Base-by-base conservation (phyloP, 2,113 vertebrate genomes). In the Apaloderma vittatum region DNA sequence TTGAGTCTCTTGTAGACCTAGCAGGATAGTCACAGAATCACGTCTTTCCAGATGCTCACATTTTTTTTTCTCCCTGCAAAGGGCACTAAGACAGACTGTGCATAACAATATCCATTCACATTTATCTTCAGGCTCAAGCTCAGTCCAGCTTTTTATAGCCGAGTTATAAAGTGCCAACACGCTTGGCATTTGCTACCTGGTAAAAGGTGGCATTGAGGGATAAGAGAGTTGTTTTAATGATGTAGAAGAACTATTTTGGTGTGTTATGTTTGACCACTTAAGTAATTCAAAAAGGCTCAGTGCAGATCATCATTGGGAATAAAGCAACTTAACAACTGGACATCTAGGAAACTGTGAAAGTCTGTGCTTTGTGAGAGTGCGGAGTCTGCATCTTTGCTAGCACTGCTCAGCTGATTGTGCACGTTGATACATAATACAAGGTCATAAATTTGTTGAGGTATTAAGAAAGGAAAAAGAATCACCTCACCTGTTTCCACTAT, bases 341-440 rank as follows among this genome's bases (percentile, higher is more conserved):
- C 20, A 21, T n/a, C 21, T 40, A 88, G 18, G 74, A 82, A 52
- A 71, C 32, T 30, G 11, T 23, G 29, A 21, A 74, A 30, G 7
- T 37, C 61, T 81, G 15, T 63, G 11, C 11, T 85, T 66, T 49
- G 12, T 63, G 27, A 77, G 36, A 57, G 6, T 3, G 12, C 9
- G 5, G 27, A 48, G 8, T 20, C 37, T 45, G 5, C 36, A n/a
- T 43, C 40, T 94, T 65, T 61, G 30, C 46, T 73, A 32, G 30
- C 3, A 1, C 22, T 78, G 54, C 27, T 81, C 22, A 59, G 43
- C 21, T 74, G 29, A 17, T 37, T 22, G 20, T 52, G 40, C 27
- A 36, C 1, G 1, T 4, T 51, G 6, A 8, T 82, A n/a, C 0
- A 0, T 29, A 88, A 24, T 22, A 17, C 3, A 40, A 9, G 12